These are phyloP conservation scores for Rhinogobius similis DNA, from an alignment of 2,113 vertebrate genomes.

Conservation along the genomic window DNA sequence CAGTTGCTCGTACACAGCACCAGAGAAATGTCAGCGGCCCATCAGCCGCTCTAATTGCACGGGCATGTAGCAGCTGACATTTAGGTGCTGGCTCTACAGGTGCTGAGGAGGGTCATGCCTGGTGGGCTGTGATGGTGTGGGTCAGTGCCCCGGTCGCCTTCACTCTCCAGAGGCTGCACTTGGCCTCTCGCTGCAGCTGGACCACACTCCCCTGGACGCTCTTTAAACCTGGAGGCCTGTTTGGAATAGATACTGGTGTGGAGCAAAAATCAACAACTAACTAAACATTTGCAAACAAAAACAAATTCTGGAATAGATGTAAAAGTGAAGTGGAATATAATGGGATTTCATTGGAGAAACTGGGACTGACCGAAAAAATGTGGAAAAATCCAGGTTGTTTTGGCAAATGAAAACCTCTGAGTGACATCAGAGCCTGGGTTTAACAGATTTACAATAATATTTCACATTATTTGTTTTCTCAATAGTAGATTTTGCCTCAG, in stretches of 20 bases:
- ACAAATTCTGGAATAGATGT: too few species aligned
- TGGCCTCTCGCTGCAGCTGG: slow-evolving; percentile 14
- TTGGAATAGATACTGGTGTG: neutral
- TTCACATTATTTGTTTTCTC: too few species aligned
- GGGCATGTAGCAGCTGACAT: slow-evolving; percentile 34
- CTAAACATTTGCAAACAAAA: too few species aligned
- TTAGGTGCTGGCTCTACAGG: slow-evolving; percentile 21
- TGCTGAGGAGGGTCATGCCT: slow-evolving; percentile 15
- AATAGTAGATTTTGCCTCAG: too few species aligned
- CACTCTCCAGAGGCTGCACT: slow-evolving; percentile 20
- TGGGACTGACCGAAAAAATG: too few species aligned
- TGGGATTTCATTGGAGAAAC: too few species aligned
- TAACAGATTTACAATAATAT: too few species aligned
- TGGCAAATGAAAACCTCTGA: too few species aligned
- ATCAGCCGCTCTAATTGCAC: neutral
- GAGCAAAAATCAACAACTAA: neutral
- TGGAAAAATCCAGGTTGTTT: too few species aligned
- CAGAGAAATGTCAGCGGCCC: neutral
- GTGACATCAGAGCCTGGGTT: too few species aligned
- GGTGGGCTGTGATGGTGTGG: slow-evolving; percentile 3
- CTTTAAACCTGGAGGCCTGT: slow-evolving; percentile 16
- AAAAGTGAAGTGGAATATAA: too few species aligned
- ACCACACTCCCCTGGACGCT: slow-evolving; percentile 20
- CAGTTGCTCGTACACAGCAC: neutral
- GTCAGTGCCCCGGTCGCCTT: slow-evolving; percentile 17